phyloP scores from a whole-genome alignment of 2,797 vertebrate genomes.

The Rhabdomys pumilio region DNA sequence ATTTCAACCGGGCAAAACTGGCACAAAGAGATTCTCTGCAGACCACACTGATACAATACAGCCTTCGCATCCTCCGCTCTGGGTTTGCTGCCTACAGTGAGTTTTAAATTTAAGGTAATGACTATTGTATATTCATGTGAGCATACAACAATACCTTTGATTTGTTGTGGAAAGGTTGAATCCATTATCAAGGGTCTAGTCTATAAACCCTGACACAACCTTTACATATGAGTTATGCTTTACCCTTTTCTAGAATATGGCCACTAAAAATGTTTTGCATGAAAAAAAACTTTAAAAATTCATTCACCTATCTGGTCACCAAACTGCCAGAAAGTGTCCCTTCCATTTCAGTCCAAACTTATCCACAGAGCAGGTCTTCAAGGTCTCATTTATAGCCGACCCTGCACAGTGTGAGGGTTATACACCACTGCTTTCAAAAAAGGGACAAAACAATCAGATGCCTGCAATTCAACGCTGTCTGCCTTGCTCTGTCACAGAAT shows the following conservation, averaged over 20 bases:
- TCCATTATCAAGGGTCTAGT: conserved; percentile 90
- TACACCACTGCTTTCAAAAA: conserved; percentile 45
- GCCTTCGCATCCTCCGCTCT: conserved; percentile 89
- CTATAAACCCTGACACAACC: conserved; percentile 90
- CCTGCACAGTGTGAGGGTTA: conserved; percentile 3
- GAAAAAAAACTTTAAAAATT: conserved; percentile 88
- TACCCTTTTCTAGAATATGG: conserved; percentile 85
- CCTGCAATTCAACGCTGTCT: background rate
- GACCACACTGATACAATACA: conserved; percentile 93
- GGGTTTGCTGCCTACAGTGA: conserved; percentile 86
- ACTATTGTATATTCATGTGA: conserved; percentile 91
- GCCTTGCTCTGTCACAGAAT: background rate
- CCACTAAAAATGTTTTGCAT: conserved; percentile 88
- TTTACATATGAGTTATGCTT: conserved; percentile 88
- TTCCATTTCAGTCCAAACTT: conserved; percentile 66
- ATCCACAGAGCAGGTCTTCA: background rate
- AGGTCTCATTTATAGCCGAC: conserved; percentile 20
- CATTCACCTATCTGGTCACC: conserved; percentile 85
- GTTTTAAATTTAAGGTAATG: conserved; percentile 92
- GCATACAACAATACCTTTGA: conserved; percentile 90
- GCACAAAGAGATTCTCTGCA: conserved; percentile 92
- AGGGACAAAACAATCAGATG: background rate
- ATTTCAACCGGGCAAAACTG: conserved; percentile 91
- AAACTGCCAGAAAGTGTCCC: conserved; percentile 75
- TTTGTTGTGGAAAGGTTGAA: conserved; percentile 90